These are phyloP conservation scores for Hypercompe scribonia DNA, from an alignment of 2,888 invertebrate genomes.

Conservation along the genomic window DNA sequence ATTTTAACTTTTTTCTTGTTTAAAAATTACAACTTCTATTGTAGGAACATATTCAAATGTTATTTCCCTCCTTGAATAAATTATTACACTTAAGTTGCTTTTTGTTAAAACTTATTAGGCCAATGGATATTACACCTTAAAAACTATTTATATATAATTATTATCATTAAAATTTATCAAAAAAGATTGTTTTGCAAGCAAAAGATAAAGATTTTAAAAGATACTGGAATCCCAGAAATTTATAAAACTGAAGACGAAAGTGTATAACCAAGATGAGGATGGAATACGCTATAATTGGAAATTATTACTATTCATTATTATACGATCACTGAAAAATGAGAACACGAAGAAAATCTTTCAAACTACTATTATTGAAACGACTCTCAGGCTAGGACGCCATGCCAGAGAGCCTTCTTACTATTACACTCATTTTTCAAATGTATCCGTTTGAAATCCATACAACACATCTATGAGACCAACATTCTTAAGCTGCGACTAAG, in stretches of 20 bases:
- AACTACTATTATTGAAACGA: not conserved
- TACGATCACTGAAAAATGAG: not conserved
- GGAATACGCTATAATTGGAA: not conserved
- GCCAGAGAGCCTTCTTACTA: no score
- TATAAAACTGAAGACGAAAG: not conserved
- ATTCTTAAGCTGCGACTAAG: conserved; percentile 26
- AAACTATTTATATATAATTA: not conserved
- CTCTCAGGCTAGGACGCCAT: not conserved
- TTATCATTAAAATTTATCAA: not conserved
- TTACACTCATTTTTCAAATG: not conserved
- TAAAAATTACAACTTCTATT: no score
- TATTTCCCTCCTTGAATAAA: not conserved
- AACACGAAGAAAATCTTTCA: not conserved
- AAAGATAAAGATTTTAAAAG: no score
- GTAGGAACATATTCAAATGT: no score
- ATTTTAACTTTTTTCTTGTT: no score
- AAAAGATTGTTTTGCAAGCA: no score
- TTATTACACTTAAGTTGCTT: not conserved
- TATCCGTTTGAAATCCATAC: not conserved
- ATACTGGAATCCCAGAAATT: not conserved
- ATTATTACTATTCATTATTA: not conserved
- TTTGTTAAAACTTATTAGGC: not conserved
- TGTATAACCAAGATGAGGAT: not conserved
- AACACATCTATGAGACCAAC: conserved; percentile 29
- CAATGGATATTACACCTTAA: not conserved